Evolutionary conservation across 2,113 vertebrate genomes (phyloP), one percentile per base, ranked within the genome.

Genomic region (Cyprichromis sp.): DNA sequence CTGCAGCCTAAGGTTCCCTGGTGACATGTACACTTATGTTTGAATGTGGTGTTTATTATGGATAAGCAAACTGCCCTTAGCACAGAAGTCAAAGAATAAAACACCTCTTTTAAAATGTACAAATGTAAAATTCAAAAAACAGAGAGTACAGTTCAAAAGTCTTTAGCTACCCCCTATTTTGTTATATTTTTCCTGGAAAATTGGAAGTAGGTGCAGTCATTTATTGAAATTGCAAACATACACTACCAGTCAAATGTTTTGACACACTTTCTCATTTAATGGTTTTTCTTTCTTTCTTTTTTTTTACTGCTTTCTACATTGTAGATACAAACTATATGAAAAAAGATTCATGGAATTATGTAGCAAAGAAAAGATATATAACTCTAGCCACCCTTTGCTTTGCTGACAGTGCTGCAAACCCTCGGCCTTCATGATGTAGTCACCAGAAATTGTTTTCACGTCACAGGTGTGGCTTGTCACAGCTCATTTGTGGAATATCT

Each of bases 161-260:
- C 53, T 1, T 12, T 12, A 54, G 53, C 10, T 6, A 54, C 10
- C 53, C n/a, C 0, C 53, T 54, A 24, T 24, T 54, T 54, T 1
- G 1, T 54, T 24, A 54, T 54, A 54, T 54, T 54, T 7, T 54
- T 7, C 53, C n/a, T 24, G 53, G n/a, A 24, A 24, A 55, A 55
- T 55, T 11, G 53, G 53, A 55, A 55, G n/a, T 54, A 0, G 53
- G n/a, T 54, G 53, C 53, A 54, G 53, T 55, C 24, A 55, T 55
- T 24, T 55, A 24, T 24, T 55, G 53, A 24, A 54, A 55, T 13
- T 55, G 53, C 2, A 55, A 55, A 55, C 2, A 55, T 55, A 54
- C 53, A 13, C 53, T 0, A 54, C 0, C n/a, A 54, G 53, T 54
- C 53, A 54, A 24, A 24, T 0, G 6, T 54, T 54, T 54, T 54